A percentile compares a stretch with the other conserved stretches of the same genome.
These are phyloP conservation scores for Lasioglossum calceatum DNA, from an alignment of 2,888 invertebrate genomes.

Conservation along the genomic window DNA sequence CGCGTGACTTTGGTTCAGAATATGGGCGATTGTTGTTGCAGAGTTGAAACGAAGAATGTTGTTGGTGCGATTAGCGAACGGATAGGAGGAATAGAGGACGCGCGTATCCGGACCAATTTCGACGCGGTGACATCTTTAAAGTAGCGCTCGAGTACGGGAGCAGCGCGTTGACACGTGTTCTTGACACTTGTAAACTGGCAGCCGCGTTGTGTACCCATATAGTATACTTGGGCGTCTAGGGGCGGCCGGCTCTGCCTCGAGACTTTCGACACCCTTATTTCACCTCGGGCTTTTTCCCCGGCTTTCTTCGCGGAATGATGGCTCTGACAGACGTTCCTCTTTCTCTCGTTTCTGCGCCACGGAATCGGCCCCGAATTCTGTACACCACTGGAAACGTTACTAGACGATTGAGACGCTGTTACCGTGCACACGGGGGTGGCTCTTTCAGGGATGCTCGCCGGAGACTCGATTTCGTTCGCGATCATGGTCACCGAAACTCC, in stretches of 20 bases:
- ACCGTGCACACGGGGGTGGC: background rate
- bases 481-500: conserved; percentile 3
- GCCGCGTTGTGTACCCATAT: conserved; percentile 11
- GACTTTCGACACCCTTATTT: conserved; percentile 78
- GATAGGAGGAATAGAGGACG: conserved; percentile 52
- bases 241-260: conserved; percentile 54
- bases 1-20: background rate
- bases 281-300: conserved; percentile 67
- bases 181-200: conserved; percentile 78
- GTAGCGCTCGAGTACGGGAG: conserved; percentile 65
- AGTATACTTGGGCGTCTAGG: conserved; percentile 15
- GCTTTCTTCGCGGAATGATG: conserved; percentile 69
- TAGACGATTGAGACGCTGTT: conserved; percentile 28
- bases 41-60: background rate
- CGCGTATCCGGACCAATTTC: conserved; percentile 67
- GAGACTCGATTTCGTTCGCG: conserved; percentile 1
- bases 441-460: background rate
- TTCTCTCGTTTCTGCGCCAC: conserved; percentile 21
- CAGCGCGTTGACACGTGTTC: conserved; percentile 78
- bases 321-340: conserved; percentile 72
- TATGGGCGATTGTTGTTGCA: background rate
- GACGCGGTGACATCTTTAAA: conserved; percentile 71
- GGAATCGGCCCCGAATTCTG: conserved; percentile 46
- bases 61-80: conserved; percentile 44
- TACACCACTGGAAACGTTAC: conserved; percentile 37